Percentiles rank a stretch among this genome's conserved stretches.
These are phyloP conservation scores for Limnodromus scolopaceus DNA, from an alignment of 2,797 vertebrate genomes.

Conservation along the genomic window DNA sequence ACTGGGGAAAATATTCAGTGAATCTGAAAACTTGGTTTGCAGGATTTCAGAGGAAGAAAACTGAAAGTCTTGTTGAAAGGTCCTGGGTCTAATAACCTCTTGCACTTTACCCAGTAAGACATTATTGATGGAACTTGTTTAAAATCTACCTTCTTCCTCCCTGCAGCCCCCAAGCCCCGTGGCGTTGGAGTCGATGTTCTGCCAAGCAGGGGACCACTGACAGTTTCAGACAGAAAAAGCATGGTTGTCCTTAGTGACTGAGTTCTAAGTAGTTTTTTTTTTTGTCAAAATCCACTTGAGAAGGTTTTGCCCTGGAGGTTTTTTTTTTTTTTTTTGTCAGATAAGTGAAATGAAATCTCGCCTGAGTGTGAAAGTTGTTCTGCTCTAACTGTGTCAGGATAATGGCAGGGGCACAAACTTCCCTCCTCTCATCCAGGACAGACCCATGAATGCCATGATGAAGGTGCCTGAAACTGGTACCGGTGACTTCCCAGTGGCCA, in stretches of 20 bases:
- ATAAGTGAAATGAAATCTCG: neutral
- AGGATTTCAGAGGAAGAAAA: constrained; percentile 3
- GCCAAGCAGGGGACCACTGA: neutral
- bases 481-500: rapidly evolving
- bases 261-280: neutral
- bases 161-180: neutral
- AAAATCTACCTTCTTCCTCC: neutral
- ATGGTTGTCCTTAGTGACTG: neutral
- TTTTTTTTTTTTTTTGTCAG: neutral
- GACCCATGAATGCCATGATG: rapidly evolving
- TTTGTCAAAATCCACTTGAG: neutral
- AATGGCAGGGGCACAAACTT: neutral
- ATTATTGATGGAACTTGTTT: neutral
- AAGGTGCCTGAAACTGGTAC: rapidly evolving
- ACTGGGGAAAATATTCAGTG: neutral
- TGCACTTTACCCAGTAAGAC: neutral
- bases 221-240: neutral
- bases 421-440: neutral
- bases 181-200: neutral
- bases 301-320: neutral
- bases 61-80: neutral
- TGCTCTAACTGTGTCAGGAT: neutral
- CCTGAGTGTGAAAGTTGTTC: neutral
- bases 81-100: neutral
- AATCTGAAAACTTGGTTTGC: neutral